Percentiles rank a stretch among this genome's conserved stretches.
Evolutionary conservation across 2,888 invertebrate species (phyloP).

Genomic region (Dermolepida albohirtum): DNA sequence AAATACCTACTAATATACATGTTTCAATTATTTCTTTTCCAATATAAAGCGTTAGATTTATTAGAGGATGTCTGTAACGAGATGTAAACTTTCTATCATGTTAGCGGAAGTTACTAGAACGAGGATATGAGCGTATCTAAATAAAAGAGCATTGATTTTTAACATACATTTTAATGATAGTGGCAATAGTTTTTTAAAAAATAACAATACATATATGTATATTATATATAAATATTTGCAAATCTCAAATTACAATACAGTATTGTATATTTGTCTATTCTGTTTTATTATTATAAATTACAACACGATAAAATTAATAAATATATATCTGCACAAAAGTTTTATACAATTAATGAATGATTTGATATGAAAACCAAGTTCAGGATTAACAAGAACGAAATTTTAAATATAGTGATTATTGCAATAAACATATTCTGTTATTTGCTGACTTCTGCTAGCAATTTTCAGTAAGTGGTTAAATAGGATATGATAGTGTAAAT

Average conservation of each 20-base stretch:
- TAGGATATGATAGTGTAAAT: slow-evolving; percentile 1
- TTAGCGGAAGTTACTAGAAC: too few relatives aligned
- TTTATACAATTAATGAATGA: neutral
- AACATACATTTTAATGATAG: slow-evolving; percentile 35
- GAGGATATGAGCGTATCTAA: neutral
- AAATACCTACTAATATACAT: too few relatives aligned
- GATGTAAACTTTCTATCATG: too few relatives aligned
- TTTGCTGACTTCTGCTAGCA: too few relatives aligned
- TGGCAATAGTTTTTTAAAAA: slow-evolving; percentile 29
- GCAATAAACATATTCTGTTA: too few relatives aligned
- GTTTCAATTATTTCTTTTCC: too few relatives aligned
- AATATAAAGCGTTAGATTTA: too few relatives aligned
- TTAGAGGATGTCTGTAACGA: too few relatives aligned
- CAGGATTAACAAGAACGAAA: slow-evolving; percentile 6
- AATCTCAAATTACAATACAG: too few relatives aligned
- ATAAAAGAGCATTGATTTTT: slow-evolving; percentile 15
- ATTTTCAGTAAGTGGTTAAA: too few relatives aligned
- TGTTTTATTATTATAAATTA: slow-evolving; percentile 16
- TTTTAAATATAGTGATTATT: slow-evolving; percentile 7
- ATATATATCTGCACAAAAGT: slow-evolving; percentile 16
- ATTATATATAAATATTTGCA: slow-evolving; percentile 28
- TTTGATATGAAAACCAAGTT: neutral
- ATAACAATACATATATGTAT: slow-evolving; percentile 35
- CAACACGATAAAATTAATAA: slow-evolving; percentile 2
- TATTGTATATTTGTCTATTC: neutral